Conservation (phyloP, 2,797 vertebrate genomes). For the Chelidonichthys spinosus region DNA sequence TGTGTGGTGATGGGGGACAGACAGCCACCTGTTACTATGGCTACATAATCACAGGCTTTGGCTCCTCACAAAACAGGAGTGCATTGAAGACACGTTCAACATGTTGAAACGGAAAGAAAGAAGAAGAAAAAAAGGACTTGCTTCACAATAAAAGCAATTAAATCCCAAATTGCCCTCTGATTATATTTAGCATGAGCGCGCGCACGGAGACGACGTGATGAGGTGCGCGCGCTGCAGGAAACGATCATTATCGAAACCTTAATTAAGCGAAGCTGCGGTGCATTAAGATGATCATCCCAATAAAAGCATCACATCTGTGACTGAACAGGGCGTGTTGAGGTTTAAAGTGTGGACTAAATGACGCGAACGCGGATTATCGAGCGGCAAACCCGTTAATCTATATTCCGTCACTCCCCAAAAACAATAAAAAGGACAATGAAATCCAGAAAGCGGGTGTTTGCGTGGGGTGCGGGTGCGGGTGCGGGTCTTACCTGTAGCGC, state of each 20-base stretch:
- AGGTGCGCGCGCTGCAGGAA: conserved; percentile 20
- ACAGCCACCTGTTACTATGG: conserved; percentile 85
- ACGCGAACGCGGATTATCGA: conserved; percentile 26
- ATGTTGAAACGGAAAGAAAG: background rate
- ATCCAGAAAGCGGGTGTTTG: background rate
- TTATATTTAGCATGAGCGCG: background rate
- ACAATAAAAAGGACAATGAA: background rate
- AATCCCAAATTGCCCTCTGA: background rate
- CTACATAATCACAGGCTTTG: conserved; percentile 77
- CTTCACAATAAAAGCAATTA: background rate
- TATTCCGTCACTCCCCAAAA: background rate
- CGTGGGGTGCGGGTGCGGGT: background rate
- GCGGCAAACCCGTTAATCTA: background rate
- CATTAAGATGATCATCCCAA: background rate
- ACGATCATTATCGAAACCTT: background rate
- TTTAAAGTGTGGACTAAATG: background rate
- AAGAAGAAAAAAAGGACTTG: background rate
- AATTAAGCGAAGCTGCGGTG: background rate
- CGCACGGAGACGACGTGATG: conserved; percentile 3
- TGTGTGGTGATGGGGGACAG: conserved; percentile 51
- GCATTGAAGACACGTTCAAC: conserved; percentile 19
- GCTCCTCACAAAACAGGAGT: conserved; percentile 41
- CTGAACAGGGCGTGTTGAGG: background rate
- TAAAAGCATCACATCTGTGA: background rate
- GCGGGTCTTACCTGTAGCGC: conserved; percentile 60